Evolutionary conservation across 2,797 vertebrate genomes (phyloP), one percentile per base, ranked within the genome.

Genomic region (Hapalemur alaotrensis): DNA sequence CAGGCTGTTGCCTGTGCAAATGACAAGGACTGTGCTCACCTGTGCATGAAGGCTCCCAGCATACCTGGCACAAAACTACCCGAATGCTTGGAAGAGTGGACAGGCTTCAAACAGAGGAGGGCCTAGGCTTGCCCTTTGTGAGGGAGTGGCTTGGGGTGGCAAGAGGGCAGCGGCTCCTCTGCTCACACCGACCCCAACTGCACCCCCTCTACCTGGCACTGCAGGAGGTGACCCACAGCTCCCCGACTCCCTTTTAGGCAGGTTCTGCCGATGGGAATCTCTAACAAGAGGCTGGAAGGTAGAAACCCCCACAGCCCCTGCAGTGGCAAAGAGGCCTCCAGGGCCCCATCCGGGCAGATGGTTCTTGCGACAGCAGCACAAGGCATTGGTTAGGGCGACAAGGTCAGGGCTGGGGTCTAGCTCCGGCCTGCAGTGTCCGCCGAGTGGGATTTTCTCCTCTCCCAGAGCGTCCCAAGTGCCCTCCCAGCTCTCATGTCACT

Each of bases 281-380:
- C 4, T 2, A 20, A 32, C 17, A 1, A 43, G 0, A 25, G 35
- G n/a, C 41, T 46, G 41, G 13, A 82, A 81, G 25, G 25, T 10
- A 30, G 38, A 35, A 18, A 7, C 4, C 15, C 38, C 30, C 46
- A 61, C 2, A 38, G 48, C 4, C 43, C 46, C n/a, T 10, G 8
- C 41, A 32, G 28, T 38, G 59, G 83, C 2, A 38, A 32, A 54
- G 50, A 57, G 35, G 50, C 2, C 23, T 2, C n/a, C 23, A 28
- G 52, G 15, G 25, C 35, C 23, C 46, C 67, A 43, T 17, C 4
- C 32, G 25, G 46, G 48, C 9, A 11, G 15, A 14, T 5, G 38
- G 14, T 41, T 50, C 23, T 59, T 18, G 22, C 0, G 1, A 13
- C 0, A 0, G 46, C 11, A 35, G n/a, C 63, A 28, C 2, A 23